Evolutionary conservation across 2,113 vertebrate genomes (phyloP).

Genomic region (Oceanodroma tethys): DNA sequence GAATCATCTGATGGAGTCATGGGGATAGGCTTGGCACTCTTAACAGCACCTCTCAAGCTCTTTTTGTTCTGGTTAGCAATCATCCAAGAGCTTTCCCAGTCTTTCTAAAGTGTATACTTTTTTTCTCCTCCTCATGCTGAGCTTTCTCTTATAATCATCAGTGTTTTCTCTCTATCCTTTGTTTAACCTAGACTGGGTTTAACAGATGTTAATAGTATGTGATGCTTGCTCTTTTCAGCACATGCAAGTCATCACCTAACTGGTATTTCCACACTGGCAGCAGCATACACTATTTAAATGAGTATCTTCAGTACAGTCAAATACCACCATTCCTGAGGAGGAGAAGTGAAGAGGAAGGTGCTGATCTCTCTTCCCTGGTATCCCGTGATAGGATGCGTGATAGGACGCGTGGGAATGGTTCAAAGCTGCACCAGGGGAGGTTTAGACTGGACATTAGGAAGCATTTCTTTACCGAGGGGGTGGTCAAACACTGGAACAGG

Average conservation of each 20-base stretch:
- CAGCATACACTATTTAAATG: not conserved
- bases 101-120: not conserved
- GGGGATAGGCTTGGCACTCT: not conserved
- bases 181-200: not conserved
- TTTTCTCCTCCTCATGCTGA: not conserved
- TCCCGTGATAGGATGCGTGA: too few relatives aligned
- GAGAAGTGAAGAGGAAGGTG: too few relatives aligned
- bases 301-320: not conserved
- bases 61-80: not conserved
- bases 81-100: not conserved
- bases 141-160: not conserved
- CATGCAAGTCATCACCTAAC: not conserved
- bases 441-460: not conserved
- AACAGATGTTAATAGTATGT: not conserved
- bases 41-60: not conserved
- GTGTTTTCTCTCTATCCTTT: not conserved
- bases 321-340: not conserved
- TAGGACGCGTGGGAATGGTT: not conserved
- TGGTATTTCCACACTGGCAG: not conserved
- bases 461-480: not conserved
- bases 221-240: not conserved
- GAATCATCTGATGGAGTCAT: not conserved
- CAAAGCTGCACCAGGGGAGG: not conserved
- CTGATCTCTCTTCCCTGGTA: not conserved
- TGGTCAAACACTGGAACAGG: not conserved